Percentiles rank a stretch among this genome's conserved stretches.
These are phyloP conservation scores for Phragmatobia fuliginosa DNA, from an alignment of 2,888 invertebrate genomes.

Conservation along the genomic window DNA sequence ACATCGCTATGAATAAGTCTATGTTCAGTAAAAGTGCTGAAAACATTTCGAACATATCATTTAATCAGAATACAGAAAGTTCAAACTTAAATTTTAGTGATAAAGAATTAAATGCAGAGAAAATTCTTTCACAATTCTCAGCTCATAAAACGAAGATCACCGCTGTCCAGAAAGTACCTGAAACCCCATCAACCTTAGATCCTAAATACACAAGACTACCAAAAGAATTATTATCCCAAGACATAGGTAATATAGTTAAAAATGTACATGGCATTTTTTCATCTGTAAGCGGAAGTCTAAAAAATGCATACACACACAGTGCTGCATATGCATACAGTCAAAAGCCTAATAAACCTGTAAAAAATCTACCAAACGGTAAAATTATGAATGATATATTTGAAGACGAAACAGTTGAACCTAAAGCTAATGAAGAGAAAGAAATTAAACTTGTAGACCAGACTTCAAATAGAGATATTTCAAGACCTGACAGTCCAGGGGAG, in stretches of 20 bases:
- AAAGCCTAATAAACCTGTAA: slow-evolving; percentile 62
- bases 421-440: not conserved
- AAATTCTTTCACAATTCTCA: slow-evolving; percentile 71
- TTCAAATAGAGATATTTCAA: slow-evolving; percentile 29
- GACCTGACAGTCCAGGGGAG: slow-evolving; percentile 30
- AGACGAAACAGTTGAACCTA: slow-evolving; percentile 56
- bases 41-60: slow-evolving; percentile 62
- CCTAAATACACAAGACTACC: slow-evolving; percentile 67
- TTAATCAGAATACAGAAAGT: slow-evolving; percentile 43
- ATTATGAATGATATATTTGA: slow-evolving; percentile 81
- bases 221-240: slow-evolving; percentile 77
- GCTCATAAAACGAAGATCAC: slow-evolving; percentile 70
- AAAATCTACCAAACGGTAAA: slow-evolving; percentile 71
- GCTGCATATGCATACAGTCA: slow-evolving; percentile 53
- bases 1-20: slow-evolving; percentile 53
- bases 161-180: slow-evolving; percentile 72
- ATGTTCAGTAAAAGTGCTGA: slow-evolving; percentile 74
- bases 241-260: slow-evolving; percentile 79
- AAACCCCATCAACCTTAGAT: slow-evolving; percentile 55
- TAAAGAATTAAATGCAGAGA: slow-evolving; percentile 66
- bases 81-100: slow-evolving; percentile 49
- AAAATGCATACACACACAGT: slow-evolving; percentile 77
- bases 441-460: slow-evolving; percentile 32
- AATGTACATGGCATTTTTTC: slow-evolving; percentile 84
- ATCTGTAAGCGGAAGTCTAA: slow-evolving; percentile 79